Evolutionary conservation across 2,888 invertebrate genomes (phyloP), one percentile per base, ranked within the genome.

Genomic region (Cynaeus angustus): DNA sequence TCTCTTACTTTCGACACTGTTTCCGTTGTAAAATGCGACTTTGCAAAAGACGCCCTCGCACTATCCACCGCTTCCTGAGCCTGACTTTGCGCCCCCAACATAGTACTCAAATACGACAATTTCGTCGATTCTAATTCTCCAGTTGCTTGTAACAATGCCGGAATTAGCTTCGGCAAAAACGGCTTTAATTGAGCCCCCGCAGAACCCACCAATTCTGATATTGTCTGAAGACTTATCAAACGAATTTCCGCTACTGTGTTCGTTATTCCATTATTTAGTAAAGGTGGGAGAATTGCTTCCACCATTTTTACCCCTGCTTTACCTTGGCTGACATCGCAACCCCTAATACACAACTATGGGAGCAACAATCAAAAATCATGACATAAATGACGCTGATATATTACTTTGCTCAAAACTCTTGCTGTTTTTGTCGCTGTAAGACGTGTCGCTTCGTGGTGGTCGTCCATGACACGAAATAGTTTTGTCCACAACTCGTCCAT

Each of bases 401-500:
- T 53, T 83, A 94, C 93, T 87, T 94, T 94, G 75, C 94, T 92
- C 10, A 96, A 85, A 13, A 91, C 87, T 74, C 87, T 88, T 0
- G 92, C 89, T 0, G 95, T 92, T 64, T 89, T 90, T 4, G 89
- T 90, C 3, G 95, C 95, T 0, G 93, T 91, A 69, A 89, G 86
- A 53, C 96, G 85, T 0, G 95, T 95, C 16, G 92, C 94, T 82
- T 95, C 97, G 83, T 98, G 97, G 76, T 96, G 94, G 84, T 98
- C 98, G 82, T 98, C 98, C 92, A 96, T 94, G 0, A 97, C 97
- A 13, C 96, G 87, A 83, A 97, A 95, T 71, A 97, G 85, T 80
- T 93, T 92, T 30, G 88, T 87, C 96, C 97, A 97, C 46, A 95
- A 86, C 70, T 91, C 90, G 0, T 89, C 86, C 84, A 90, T 83